Percentiles rank a stretch among this genome's conserved stretches.
These are phyloP conservation scores for Ylistrum balloti DNA, from an alignment of 1,140 invertebrate species.

Conservation along the genomic window DNA sequence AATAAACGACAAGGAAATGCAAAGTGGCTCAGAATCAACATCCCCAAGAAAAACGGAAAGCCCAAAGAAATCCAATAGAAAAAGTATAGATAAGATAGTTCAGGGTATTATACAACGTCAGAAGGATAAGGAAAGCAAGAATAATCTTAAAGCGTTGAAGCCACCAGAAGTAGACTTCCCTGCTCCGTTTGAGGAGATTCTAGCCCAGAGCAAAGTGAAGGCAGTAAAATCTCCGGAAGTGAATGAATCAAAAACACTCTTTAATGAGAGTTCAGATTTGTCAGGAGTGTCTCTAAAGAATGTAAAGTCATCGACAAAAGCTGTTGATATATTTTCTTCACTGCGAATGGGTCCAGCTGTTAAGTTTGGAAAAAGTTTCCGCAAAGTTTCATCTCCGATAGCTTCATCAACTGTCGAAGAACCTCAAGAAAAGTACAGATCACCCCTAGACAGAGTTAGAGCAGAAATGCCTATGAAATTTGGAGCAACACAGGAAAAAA, in stretches of 20 bases:
- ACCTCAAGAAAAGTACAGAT: background rate
- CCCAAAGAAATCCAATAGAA: background rate
- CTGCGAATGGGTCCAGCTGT: background rate
- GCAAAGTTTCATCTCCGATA: background rate
- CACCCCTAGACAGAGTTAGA: background rate
- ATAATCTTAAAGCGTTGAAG: background rate
- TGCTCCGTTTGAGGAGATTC: background rate
- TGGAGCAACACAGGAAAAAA: background rate
- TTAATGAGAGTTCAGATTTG: background rate
- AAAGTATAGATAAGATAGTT: background rate
- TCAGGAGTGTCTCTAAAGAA: background rate
- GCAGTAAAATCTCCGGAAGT: background rate
- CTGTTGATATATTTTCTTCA: background rate
- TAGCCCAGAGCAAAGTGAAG: background rate
- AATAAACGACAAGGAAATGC: background rate
- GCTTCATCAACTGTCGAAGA: background rate
- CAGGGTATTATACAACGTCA: background rate
- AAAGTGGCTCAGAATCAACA: slow-evolving; percentile 18
- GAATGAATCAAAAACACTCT: background rate
- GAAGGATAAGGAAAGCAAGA: background rate
- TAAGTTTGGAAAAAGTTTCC: slow-evolving; percentile 23
- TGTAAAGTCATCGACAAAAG: background rate
- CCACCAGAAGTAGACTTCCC: background rate
- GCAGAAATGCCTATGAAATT: background rate
- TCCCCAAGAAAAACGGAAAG: background rate